Conservation (phyloP, 2,888 invertebrate species). For the Hylaea fasciaria region DNA sequence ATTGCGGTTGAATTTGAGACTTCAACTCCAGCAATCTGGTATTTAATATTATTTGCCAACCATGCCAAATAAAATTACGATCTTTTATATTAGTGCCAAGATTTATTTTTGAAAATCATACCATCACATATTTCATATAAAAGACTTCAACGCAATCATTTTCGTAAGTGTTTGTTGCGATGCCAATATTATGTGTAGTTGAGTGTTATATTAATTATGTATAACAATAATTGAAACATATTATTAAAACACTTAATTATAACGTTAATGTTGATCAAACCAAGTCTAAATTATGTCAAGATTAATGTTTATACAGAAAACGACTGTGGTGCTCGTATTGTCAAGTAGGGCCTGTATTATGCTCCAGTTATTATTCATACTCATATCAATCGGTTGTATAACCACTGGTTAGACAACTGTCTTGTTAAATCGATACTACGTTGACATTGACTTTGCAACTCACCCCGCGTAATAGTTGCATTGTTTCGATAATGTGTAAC, state of each 20-base stretch:
- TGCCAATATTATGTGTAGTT: neutral
- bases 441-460: constrained; percentile 25
- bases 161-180: constrained; percentile 2
- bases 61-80: too few relatives aligned
- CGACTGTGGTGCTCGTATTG: neutral
- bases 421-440: constrained; percentile 32
- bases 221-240: too few relatives aligned
- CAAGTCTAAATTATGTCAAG: too few relatives aligned
- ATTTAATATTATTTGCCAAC: too few relatives aligned
- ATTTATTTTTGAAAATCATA: too few relatives aligned
- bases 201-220: neutral
- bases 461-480: constrained; percentile 20
- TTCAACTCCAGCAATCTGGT: too few relatives aligned
- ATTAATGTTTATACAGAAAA: neutral
- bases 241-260: too few relatives aligned
- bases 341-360: neutral
- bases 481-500: constrained; percentile 18
- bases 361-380: too few relatives aligned
- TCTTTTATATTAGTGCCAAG: too few relatives aligned
- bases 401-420: constrained; percentile 18
- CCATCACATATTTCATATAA: constrained; percentile 14
- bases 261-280: too few relatives aligned
- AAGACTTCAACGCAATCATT: constrained; percentile 38
- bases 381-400: neutral
- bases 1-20: too few relatives aligned